Conservation (phyloP, 1,140 invertebrate species). For the Drosophila nikananu region DNA sequence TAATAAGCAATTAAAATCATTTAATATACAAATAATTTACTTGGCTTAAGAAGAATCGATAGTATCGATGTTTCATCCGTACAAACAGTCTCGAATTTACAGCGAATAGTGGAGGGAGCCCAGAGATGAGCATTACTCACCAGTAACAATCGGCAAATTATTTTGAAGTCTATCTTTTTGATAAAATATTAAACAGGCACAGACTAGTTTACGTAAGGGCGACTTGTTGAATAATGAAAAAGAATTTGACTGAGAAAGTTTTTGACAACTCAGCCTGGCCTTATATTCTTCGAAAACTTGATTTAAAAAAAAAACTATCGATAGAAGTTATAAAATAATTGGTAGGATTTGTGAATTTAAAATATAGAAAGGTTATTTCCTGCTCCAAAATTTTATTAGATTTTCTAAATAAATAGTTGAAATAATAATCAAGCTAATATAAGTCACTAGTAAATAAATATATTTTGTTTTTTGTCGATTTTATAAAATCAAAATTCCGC, state of each 20-base stretch:
- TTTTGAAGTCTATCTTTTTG: slow-evolving; percentile 17
- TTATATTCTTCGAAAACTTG: neutral
- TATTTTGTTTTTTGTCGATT: neutral
- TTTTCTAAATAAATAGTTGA: neutral
- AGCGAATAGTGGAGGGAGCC: neutral
- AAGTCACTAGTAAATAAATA: neutral
- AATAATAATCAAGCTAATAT: neutral
- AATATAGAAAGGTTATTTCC: neutral
- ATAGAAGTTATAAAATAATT: no score
- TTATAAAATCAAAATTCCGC: neutral
- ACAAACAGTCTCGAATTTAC: no score
- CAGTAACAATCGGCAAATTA: slow-evolving; percentile 7
- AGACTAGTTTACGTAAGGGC: neutral
- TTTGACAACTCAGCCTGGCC: neutral
- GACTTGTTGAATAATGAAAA: neutral
- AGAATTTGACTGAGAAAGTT: neutral
- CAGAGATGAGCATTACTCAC: slow-evolving; percentile 39
- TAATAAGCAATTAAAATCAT: no score
- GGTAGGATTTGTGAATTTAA: no score
- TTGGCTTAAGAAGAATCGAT: no score
- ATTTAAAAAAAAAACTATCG: neutral
- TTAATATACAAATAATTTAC: no score
- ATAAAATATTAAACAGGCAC: neutral
- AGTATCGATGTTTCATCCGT: no score
- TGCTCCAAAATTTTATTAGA: neutral